Conservation (phyloP, 1,140 invertebrate genomes). For the Zaprionus davidi region DNA sequence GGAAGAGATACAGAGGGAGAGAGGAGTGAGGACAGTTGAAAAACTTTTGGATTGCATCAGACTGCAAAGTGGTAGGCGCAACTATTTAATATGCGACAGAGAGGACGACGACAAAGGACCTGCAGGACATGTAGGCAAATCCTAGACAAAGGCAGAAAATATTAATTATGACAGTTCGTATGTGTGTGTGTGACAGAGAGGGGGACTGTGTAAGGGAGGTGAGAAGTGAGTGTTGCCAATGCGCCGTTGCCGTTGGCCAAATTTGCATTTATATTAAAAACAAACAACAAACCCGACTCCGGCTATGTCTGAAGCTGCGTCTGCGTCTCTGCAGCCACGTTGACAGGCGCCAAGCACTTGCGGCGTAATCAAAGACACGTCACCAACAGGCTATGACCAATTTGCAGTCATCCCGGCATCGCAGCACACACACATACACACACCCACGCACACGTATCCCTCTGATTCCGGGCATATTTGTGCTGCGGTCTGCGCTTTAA, state of each 20-base stretch:
- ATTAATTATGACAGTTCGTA: constrained; percentile 77
- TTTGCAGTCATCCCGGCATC: constrained; percentile 55
- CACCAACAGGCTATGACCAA: constrained; percentile 77
- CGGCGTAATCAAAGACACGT: constrained; percentile 80
- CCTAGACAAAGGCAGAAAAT: constrained; percentile 71
- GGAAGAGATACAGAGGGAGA: neutral
- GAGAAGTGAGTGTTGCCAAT: constrained; percentile 20
- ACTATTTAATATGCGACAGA: constrained; percentile 72
- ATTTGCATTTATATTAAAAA: constrained; percentile 83
- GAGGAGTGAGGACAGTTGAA: constrained; percentile 19
- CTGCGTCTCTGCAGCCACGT: constrained; percentile 31
- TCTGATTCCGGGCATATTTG: constrained; percentile 35
- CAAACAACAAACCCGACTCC: constrained; percentile 64
- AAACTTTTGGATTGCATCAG: constrained; percentile 75
- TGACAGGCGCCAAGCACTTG: constrained; percentile 75
- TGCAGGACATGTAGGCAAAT: constrained; percentile 57
- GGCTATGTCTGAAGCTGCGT: constrained; percentile 24
- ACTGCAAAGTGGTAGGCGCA: constrained; percentile 47
- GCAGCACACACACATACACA: neutral
- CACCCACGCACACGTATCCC: neutral
- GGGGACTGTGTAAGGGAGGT: neutral
- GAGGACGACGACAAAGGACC: constrained; percentile 36
- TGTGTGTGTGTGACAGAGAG: neutral
- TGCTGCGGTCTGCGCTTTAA: constrained; percentile 72
- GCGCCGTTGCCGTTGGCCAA: constrained; percentile 65